These are phyloP conservation scores for Zeuzera pyrina DNA, from an alignment of 2,888 invertebrate species.

Conservation along the genomic window DNA sequence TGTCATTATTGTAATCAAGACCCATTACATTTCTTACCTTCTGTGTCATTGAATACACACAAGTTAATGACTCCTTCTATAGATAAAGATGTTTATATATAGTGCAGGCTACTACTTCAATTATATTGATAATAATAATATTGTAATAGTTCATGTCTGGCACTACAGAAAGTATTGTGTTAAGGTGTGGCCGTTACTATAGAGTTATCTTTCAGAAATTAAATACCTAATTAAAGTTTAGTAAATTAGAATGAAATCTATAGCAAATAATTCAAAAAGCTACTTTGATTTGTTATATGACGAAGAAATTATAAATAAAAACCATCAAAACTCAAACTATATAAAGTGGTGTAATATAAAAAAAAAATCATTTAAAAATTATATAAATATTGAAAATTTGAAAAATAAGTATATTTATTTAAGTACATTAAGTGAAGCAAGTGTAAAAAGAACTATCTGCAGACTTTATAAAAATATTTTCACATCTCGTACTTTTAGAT, in stretches of 20 bases:
- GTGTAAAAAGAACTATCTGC: conserved; percentile 47
- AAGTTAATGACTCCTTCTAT: conserved; percentile 42
- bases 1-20: background rate
- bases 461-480: conserved; percentile 50
- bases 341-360: conserved; percentile 42
- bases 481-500: conserved; percentile 67
- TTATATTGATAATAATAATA: no score
- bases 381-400: conserved; percentile 24
- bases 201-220: no score
- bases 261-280: no score
- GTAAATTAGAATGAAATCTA: no score
- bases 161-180: no score
- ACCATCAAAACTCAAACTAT: no score
- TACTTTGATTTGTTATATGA: no score
- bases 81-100: conserved; percentile 53
- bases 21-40: conserved; percentile 24
- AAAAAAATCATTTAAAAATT: conserved; percentile 33
- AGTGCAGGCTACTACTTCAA: no score
- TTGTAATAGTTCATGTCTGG: no score
- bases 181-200: no score
- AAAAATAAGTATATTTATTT: conserved; percentile 42
- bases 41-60: conserved; percentile 27
- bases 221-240: no score
- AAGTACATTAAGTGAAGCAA: conserved; percentile 43
- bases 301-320: no score